Evolutionary conservation across 2,113 vertebrate genomes (phyloP), one percentile per base, ranked within the genome.

Genomic region (Plotosus lineatus): DNA sequence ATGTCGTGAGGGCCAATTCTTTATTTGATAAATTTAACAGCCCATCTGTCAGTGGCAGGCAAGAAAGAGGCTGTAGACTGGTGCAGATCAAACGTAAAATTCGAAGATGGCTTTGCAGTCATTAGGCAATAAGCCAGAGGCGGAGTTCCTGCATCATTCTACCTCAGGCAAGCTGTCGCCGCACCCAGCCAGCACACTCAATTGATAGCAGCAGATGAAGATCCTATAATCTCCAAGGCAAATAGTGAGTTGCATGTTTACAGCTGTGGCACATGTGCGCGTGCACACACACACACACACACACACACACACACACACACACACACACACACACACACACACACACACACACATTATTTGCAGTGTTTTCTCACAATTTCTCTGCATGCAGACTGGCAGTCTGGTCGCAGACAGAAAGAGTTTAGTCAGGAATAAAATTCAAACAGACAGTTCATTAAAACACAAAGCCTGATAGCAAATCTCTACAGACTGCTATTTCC

Each of bases 1-100:
- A 65, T 86, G 85, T 87, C 51, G 77, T 15, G 2, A 36, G 79
- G 76, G 84, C 84, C 77, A 90, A 85, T 77, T 85, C 83, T 89
- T 91, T 90, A 87, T 89, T 89, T 85, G 88, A 87, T 78, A 55
- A 0, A 0, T 58, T 78, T 78, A 78, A 79, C 79, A 80, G 72
- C 81, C 88, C 85, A 90, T 93, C 90, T 93, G 90, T 82, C 72
- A 75, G 80, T 51, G 66, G 76, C 55, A 82, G 83, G 83, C 31
- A 82, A 85, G 83, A 78, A 75, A 82, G 77, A 77, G 68, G 84
- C 75, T 85, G 87, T 80, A 86, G 89, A 88, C 84, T 76, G 83
- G 82, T 50, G 72, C 82, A 87, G 78, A 87, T 87, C 88, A 88
- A 86, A 88, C 85, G 87, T 86, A 84, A 78, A 85, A 87, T 84